Percentiles rank a stretch among this genome's conserved stretches.
Conservation (phyloP, 2,113 vertebrate genomes). For the Pterocles burchelli region DNA sequence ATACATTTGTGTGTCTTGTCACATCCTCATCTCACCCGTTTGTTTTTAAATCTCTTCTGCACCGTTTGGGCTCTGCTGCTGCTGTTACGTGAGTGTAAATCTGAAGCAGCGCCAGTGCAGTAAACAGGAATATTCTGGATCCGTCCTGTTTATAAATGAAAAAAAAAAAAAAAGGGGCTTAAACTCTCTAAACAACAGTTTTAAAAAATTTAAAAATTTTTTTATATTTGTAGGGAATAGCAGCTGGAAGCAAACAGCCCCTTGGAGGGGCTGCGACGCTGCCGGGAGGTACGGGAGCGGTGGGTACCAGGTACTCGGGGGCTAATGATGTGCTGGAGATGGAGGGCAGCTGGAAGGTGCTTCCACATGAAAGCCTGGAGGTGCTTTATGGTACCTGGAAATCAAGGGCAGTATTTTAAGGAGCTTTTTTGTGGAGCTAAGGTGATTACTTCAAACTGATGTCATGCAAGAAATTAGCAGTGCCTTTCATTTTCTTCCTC, state of each 20-base stretch:
- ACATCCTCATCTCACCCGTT: accelerated
- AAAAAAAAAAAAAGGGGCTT: neutral
- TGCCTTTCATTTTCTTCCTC: neutral
- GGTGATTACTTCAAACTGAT: neutral
- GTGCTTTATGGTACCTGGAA: neutral
- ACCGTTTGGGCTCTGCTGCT: neutral
- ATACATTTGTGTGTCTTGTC: neutral
- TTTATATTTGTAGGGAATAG: neutral
- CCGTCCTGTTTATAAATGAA: neutral
- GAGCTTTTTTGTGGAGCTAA: neutral
- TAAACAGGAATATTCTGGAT: neutral
- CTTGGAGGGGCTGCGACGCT: accelerated
- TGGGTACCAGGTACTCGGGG: neutral
- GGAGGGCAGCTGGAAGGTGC: neutral
- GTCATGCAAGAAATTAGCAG: neutral
- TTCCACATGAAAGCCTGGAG: neutral
- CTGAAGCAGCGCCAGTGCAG: accelerated
- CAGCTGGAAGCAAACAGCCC: neutral
- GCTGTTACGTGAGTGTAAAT: neutral
- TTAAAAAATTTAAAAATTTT: neutral
- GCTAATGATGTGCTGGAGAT: neutral
- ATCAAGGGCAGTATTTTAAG: neutral
- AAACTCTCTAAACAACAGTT: neutral
- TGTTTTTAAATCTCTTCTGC: neutral
- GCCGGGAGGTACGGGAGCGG: neutral